Percentiles rank a stretch among this genome's conserved stretches.
Evolutionary conservation across 2,797 vertebrate genomes (phyloP).

Genomic region (Sebastes steindachneri): DNA sequence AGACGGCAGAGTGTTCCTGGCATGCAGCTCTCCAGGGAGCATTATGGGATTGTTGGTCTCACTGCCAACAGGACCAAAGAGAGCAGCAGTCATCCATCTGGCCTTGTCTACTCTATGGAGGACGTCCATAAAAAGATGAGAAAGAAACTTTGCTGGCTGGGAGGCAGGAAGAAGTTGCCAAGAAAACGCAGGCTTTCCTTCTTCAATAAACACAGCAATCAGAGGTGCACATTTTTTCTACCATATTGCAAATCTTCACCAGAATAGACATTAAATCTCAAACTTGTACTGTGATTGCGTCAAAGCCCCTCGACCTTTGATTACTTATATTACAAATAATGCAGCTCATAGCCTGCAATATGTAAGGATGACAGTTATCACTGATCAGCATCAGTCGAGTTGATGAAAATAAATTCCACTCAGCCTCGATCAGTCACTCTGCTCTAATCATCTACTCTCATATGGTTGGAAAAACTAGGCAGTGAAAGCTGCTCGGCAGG

Average conservation of each 20-base stretch:
- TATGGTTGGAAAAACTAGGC: background rate
- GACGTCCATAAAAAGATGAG: conserved; percentile 55
- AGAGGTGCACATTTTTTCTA: conserved; percentile 21
- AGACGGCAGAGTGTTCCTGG: conserved; percentile 75
- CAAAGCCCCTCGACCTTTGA: conserved; percentile 1
- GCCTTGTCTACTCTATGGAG: conserved; percentile 60
- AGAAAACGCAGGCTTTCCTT: conserved; percentile 18
- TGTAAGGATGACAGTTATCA: background rate
- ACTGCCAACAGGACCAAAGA: conserved; percentile 74
- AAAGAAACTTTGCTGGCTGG: conserved; percentile 65
- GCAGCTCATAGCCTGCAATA: background rate
- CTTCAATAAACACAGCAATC: conserved; percentile 27
- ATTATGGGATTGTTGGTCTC: conserved; percentile 63
- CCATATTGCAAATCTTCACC: conserved; percentile 20
- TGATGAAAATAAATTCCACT: conserved; percentile 1
- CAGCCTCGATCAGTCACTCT: conserved; percentile 17
- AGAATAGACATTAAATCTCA: conserved; percentile 11
- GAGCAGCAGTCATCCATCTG: conserved; percentile 80
- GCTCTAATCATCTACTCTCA: conserved; percentile 30
- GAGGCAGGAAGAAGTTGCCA: conserved; percentile 35
- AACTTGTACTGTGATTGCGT: background rate
- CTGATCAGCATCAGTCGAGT: background rate
- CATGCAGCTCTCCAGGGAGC: conserved; percentile 58
- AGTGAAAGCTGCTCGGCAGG: conserved; percentile 18
- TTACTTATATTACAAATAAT: conserved; percentile 7